Percentiles rank a stretch among this genome's conserved stretches.
Evolutionary conservation across 2,113 vertebrate species (phyloP).

Genomic region (Corythaixoides concolor): DNA sequence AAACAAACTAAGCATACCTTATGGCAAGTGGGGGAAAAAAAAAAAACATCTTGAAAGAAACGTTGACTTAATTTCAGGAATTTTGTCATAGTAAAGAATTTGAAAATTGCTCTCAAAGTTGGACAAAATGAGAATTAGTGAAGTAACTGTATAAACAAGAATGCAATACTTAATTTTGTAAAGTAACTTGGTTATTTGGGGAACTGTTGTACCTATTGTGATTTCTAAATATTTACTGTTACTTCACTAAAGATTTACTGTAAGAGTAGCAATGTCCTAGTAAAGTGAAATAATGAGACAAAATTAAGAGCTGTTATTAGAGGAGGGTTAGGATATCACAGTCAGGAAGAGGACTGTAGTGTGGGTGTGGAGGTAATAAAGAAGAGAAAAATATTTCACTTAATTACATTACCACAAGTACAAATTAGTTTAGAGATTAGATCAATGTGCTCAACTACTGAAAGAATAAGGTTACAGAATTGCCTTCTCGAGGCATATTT

Average conservation of each 20-base stretch:
- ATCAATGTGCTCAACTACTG: not conserved
- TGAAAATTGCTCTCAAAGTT: not conserved
- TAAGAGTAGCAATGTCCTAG: not conserved
- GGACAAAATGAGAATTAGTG: not conserved
- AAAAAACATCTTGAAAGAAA: not conserved
- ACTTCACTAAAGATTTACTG: not conserved
- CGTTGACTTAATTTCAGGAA: not conserved
- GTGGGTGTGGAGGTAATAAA: not conserved
- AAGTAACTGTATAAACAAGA: not conserved
- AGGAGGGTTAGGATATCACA: not conserved
- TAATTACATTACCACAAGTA: not conserved
- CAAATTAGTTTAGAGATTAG: not conserved
- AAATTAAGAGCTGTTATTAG: not conserved
- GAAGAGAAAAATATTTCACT: not conserved
- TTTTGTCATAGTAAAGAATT: not conserved
- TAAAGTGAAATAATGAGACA: not conserved
- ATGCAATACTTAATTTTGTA: not conserved
- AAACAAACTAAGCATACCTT: not conserved
- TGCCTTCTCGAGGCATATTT: not conserved
- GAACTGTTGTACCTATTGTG: not conserved
- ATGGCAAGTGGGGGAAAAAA: not conserved
- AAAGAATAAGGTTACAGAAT: not conserved
- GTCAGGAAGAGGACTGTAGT: not conserved
- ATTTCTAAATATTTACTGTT: not conserved
- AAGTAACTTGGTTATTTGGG: not conserved